A percentile compares a stretch with the other conserved stretches of the same genome.
phyloP scores from a whole-genome alignment of 92 coral and sea anemone species.

The Diadumene lineata region DNA sequence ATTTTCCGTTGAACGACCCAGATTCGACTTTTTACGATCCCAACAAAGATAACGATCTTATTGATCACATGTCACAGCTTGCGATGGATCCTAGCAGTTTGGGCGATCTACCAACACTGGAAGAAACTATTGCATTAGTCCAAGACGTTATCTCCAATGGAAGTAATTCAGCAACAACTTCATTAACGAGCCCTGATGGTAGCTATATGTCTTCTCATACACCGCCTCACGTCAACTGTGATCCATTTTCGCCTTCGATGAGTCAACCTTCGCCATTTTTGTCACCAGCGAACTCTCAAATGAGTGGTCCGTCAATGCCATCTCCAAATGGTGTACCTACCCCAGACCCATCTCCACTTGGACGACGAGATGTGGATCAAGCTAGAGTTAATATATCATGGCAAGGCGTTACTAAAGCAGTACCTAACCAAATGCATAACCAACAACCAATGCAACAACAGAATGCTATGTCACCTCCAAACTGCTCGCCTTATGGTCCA shows the following conservation, averaged over 20 bases:
- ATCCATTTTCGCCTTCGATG: conserved; percentile 63
- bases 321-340: conserved; percentile 79
- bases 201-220: conserved; percentile 60
- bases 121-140: conserved; percentile 74
- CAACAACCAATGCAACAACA: conserved; percentile 8
- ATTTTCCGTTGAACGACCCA: conserved; percentile 60
- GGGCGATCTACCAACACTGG: conserved; percentile 72
- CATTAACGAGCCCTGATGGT: conserved; percentile 72
- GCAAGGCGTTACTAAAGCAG: conserved; percentile 62
- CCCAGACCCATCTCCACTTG: conserved; percentile 85
- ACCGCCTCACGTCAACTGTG: conserved; percentile 66
- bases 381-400: conserved; percentile 87
- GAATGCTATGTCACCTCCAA: conserved; percentile 4
- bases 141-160: conserved; percentile 61
- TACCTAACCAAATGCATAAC: conserved; percentile 30
- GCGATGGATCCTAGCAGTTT: conserved; percentile 47
- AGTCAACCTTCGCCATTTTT: conserved; percentile 60
- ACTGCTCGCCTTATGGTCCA: conserved; percentile 27
- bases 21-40: conserved; percentile 52
- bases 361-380: conserved; percentile 64
- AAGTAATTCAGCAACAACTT: conserved; percentile 40
- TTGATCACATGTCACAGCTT: conserved; percentile 48
- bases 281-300: conserved; percentile 52
- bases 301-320: conserved; percentile 56
- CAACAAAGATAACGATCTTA: conserved; percentile 19